These are phyloP conservation scores for Peromyscus attwateri DNA, from an alignment of 2,797 vertebrate genomes.

Conservation along the genomic window DNA sequence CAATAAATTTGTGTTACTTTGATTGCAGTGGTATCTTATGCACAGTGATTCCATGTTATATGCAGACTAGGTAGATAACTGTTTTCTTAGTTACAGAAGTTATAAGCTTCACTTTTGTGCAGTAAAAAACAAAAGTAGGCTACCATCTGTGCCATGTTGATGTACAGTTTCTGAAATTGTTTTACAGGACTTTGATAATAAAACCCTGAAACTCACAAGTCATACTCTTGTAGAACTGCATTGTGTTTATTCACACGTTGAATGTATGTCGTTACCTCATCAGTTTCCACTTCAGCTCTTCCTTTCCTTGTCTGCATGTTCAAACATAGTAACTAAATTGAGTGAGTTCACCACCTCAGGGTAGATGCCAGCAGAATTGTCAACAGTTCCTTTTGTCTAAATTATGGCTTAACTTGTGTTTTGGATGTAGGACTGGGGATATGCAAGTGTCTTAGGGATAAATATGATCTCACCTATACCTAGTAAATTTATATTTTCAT, in stretches of 20 bases:
- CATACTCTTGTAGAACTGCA: conserved; percentile 81
- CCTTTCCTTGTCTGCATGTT: not conserved
- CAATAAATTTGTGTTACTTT: conserved; percentile 88
- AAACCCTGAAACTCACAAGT: conserved; percentile 91
- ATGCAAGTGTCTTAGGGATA: conserved; percentile 35
- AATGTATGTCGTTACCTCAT: conserved; percentile 74
- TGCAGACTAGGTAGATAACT: conserved; percentile 87
- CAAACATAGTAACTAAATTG: not conserved
- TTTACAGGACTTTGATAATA: conserved; percentile 97
- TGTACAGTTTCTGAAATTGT: conserved; percentile 95
- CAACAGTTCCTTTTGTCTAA: not conserved
- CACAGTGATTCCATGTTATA: conserved; percentile 88
- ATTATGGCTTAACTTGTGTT: conserved; percentile 15
- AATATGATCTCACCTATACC: conserved; percentile 41
- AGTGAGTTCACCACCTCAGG: not conserved
- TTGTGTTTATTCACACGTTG: conserved; percentile 81
- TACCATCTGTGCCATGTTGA: conserved; percentile 91
- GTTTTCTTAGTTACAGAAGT: conserved; percentile 87
- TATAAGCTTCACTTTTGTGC: conserved; percentile 89
- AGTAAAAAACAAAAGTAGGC: conserved; percentile 89
- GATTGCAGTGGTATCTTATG: conserved; percentile 86
- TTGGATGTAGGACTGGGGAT: conserved; percentile 31
- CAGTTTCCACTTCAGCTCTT: not conserved
- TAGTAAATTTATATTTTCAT: conserved; percentile 68
- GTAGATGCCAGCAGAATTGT: conserved; percentile 43